Base-by-base conservation (phyloP, 2,888 invertebrate genomes). In the Cerceris ruficornis region DNA sequence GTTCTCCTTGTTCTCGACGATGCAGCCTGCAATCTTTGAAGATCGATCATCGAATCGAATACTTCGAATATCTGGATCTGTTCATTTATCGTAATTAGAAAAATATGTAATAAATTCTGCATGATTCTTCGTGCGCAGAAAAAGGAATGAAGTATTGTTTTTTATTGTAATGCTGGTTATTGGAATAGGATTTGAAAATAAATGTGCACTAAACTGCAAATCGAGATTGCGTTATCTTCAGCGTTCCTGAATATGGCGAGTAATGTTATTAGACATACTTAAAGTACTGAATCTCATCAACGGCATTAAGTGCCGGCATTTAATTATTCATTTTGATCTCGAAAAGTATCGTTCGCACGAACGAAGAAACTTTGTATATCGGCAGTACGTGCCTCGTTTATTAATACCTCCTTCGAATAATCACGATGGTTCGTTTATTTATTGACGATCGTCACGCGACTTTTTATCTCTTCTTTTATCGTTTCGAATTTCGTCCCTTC, bases 211-310 rank as follows among this genome's bases (percentile, higher is more conserved):
- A 61, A 68, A 64, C 67, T 67, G 78, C 69, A 46, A n/a, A 50
- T 49, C 74, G 68, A 61, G 75, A 64, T 8, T 11, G 2, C n/a
- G 9, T 61, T 68, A 69, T 75, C 79, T 75, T 76, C 49, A 43
- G 73, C 75, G 84, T 86, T 90, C 78, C 86, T 87, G 88, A 90
- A 90, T 85, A 88, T 88, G 85, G 75, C 86, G 86, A 89, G 83
- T 87, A 88, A 89, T 86, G 82, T 72, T 76, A 62, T 66, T 83
- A 69, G 81, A 79, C 80, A 84, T 81, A 80, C 81, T 86, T 86
- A 83, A 69, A 74, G 77, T 83, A 81, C 69, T 79, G 74, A 86
- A 86, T 86, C 83, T 83, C 82, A 83, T 83, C 71, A 77, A 70
- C 72, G 83, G 79, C 77, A 69, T 73, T 68, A 77, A 54, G 70